Conservation (phyloP, 2,797 vertebrate species). For the Anomalospiza imberbis region DNA sequence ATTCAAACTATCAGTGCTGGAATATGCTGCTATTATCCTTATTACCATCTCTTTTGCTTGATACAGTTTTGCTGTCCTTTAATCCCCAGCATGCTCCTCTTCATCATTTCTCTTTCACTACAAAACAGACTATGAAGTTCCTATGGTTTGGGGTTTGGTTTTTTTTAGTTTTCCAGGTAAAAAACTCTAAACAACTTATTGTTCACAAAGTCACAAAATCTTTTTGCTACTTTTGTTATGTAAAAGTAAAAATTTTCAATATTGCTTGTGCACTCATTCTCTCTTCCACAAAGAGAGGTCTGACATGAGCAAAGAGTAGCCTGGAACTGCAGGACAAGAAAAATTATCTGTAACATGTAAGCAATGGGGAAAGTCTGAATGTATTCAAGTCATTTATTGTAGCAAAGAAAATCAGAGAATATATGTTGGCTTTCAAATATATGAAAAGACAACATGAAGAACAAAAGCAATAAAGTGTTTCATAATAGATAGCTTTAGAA, state of each 20-base stretch:
- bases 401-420: background rate
- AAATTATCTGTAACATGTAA: background rate
- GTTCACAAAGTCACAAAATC: background rate
- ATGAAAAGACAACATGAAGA: background rate
- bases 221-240: background rate
- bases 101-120: background rate
- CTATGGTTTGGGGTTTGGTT: background rate
- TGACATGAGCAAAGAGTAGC: background rate
- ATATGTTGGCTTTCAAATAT: background rate
- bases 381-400: background rate
- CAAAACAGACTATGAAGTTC: background rate
- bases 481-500: background rate
- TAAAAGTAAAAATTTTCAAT: background rate
- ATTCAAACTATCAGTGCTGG: background rate
- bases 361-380: background rate
- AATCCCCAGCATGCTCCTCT: background rate
- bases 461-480: background rate
- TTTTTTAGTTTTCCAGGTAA: background rate
- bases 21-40: background rate
- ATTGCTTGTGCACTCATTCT: background rate
- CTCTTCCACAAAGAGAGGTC: background rate
- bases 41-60: background rate
- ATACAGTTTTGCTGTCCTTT: background rate
- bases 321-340: background rate
- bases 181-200: background rate